Percentiles rank a stretch among this genome's conserved stretches.
Conservation (phyloP, 1,140 invertebrate genomes). For the Aphaenogaster ashmeadi region DNA sequence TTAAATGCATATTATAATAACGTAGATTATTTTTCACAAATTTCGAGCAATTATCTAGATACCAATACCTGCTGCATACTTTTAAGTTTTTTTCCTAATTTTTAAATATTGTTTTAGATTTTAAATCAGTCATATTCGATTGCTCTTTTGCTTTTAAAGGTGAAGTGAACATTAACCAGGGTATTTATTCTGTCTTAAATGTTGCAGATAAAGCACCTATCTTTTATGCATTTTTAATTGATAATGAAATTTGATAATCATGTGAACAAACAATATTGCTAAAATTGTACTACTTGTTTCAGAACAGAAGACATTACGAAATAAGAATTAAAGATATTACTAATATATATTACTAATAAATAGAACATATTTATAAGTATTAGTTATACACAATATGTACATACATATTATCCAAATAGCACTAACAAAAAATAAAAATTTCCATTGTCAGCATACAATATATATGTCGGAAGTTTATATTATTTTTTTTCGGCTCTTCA, state of each 20-base stretch:
- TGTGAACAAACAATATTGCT: neutral
- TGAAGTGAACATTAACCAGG: conserved; percentile 1
- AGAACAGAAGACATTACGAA: neutral
- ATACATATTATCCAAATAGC: too few species aligned
- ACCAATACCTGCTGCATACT: neutral
- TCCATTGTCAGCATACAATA: neutral
- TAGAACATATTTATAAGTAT: neutral
- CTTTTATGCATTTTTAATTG: neutral
- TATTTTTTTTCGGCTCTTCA: neutral
- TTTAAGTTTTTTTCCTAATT: neutral
- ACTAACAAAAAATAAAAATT: neutral
- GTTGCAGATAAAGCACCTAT: too few species aligned
- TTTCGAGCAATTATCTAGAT: neutral
- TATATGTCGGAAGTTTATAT: neutral
- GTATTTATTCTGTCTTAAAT: neutral
- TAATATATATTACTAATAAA: neutral
- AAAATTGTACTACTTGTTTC: neutral
- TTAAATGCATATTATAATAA: neutral
- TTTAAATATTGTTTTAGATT: neutral
- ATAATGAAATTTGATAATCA: neutral
- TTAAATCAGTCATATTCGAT: conserved; percentile 41
- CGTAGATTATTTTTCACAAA: neutral
- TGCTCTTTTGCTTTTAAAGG: conserved; percentile 25
- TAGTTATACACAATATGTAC: too few species aligned
- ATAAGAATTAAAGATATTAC: neutral